Base-by-base conservation (phyloP, 2,888 invertebrate genomes). In the Alloscopus bannaensis region DNA sequence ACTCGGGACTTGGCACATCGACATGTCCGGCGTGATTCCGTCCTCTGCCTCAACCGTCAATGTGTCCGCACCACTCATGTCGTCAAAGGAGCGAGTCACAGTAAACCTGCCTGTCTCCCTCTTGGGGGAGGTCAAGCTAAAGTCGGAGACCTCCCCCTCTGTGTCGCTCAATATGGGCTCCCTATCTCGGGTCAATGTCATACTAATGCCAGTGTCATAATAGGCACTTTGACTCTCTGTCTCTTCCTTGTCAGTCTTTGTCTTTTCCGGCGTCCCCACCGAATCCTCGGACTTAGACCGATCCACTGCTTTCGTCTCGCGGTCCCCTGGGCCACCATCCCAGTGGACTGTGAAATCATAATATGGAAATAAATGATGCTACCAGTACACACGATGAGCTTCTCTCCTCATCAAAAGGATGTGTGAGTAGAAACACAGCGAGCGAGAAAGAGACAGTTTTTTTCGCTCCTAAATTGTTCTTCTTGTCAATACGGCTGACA, bases 271-370 rank as follows among this genome's bases (percentile, higher is more conserved):
- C 47, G 81, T 83, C 70, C 83, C 84, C 66, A 83, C 77, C 55
- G 84, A 84, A 73, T 85, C 85, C 78, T 82, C 83, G 65, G 83
- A 84, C 76, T 83, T 84, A 52, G 83, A 84, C 36, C 83, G 83
- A 71, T 84, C 84, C 80, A 83, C 82, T 70, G 84, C 78, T 77
- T 81, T 82, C 73, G 75, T 73, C 79, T 83, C 83, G 66, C 78
- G 80, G 82, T 83, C 84, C 83, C 80, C 84, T 83, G 83, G 84
- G 82, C 84, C 85, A n/a, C n/a, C n/a, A 81, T 85, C 85, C 85
- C 85, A 85, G 84, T 82, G 85, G 85, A 85, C 85, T 85, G 85
- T 84, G 72, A 84, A 81, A 82, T 76, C 76, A 76, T 69, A 76
- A 76, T 76, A 76, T 76, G 76, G 76, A 76, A 68, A 76, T 62